Evolutionary conservation across 2,797 vertebrate species (phyloP).

Genomic region (Lithobates sylvaticus): DNA sequence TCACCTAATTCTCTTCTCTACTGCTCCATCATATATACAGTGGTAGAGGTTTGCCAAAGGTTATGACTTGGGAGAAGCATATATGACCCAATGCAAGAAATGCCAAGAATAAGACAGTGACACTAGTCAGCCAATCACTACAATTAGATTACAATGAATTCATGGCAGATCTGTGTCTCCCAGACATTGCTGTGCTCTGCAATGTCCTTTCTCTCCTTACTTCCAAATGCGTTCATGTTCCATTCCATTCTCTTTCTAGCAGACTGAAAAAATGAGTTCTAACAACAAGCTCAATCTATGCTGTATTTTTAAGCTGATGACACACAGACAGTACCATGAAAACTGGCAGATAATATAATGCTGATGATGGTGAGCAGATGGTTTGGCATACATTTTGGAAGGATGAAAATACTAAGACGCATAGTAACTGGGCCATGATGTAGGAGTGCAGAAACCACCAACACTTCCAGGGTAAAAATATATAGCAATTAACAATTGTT

Average conservation of each 20-base stretch:
- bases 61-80: too few species aligned
- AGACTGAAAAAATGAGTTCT: neutral
- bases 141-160: neutral
- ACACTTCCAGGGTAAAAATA: conserved; percentile 54
- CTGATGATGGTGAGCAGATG: conserved; percentile 46
- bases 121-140: too few species aligned
- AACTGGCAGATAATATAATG: conserved; percentile 21
- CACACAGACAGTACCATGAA: conserved; percentile 9
- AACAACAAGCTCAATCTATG: conserved; percentile 14
- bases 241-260: neutral
- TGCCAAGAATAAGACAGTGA: neutral
- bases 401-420: conserved; percentile 35
- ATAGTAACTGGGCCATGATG: conserved; percentile 42
- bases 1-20: neutral
- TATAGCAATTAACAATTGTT: conserved; percentile 35
- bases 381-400: conserved; percentile 41
- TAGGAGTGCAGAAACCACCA: conserved; percentile 54
- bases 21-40: neutral
- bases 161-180: neutral
- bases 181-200: neutral
- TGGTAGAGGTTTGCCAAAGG: neutral
- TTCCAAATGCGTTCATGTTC: neutral
- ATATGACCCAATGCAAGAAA: neutral
- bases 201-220: neutral
- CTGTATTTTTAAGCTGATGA: conserved; percentile 40